Conservation (phyloP, 53 echinoderm and acorn worm species). For the Holothuria scabra region DNA sequence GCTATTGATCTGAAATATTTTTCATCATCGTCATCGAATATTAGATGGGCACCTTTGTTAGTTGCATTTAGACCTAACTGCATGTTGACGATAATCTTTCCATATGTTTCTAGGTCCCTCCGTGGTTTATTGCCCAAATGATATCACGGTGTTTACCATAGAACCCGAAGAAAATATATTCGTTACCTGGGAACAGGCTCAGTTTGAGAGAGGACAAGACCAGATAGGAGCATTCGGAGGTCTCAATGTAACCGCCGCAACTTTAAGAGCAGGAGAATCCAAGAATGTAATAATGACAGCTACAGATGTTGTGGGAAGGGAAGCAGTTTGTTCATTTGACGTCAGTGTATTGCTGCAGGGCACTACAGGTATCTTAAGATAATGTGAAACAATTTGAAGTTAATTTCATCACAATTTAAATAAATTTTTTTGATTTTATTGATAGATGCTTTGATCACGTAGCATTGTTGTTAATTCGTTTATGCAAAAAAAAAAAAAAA, state of each 20-base stretch:
- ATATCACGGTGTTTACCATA: background rate
- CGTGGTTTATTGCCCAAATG: constrained; percentile 7
- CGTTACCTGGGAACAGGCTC: constrained; percentile 19
- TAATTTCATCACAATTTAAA: no score
- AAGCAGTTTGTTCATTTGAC: background rate
- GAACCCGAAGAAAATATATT: background rate
- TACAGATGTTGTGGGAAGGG: background rate
- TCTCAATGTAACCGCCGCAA: background rate
- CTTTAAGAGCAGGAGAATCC: background rate
- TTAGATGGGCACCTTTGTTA: no score
- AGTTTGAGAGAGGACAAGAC: background rate
- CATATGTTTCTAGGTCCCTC: background rate
- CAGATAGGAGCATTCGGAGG: background rate
- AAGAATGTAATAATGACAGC: constrained; percentile 1
- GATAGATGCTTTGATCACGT: no score
- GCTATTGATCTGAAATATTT: no score
- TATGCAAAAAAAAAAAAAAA: no score
- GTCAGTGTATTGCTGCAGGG: background rate
- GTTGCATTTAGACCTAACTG: no score
- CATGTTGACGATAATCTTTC: no score
- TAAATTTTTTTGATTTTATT: no score
- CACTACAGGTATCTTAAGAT: no score
- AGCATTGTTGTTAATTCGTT: no score
- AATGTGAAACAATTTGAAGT: no score
- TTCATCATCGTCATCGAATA: no score